Evolutionary conservation across 2,888 invertebrate genomes (phyloP).

Genomic region (Pachymerium ferrugineum): DNA sequence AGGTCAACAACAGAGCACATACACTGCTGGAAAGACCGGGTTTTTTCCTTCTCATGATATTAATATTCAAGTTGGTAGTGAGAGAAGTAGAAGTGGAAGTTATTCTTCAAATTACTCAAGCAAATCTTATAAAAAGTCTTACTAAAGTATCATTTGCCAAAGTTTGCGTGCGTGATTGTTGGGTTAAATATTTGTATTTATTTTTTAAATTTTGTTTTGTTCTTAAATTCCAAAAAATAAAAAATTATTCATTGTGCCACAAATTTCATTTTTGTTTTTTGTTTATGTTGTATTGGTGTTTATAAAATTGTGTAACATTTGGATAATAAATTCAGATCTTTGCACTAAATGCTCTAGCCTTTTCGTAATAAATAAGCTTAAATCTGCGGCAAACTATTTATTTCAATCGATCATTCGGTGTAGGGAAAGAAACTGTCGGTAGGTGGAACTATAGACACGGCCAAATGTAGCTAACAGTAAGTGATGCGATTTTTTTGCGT

Average conservation of each 20-base stretch:
- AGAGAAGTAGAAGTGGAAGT: neutral
- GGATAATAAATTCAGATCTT: too few relatives aligned
- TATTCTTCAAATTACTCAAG: neutral
- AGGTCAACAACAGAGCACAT: neutral
- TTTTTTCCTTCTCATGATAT: conserved; percentile 1
- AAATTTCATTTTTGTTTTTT: too few relatives aligned
- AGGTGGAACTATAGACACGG: too few relatives aligned
- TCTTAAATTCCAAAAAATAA: neutral
- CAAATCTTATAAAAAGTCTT: conserved; percentile 1
- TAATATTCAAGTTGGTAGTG: conserved; percentile 15
- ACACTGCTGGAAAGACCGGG: conserved; percentile 14
- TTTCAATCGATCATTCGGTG: too few relatives aligned
- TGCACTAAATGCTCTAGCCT: too few relatives aligned
- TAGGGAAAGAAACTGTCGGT: too few relatives aligned
- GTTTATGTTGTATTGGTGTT: too few relatives aligned
- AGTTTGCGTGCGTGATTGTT: neutral
- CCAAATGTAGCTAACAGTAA: too few relatives aligned
- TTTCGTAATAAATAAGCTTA: too few relatives aligned
- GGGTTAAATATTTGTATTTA: conserved; percentile 7
- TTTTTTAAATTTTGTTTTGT: neutral
- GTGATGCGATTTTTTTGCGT: too few relatives aligned
- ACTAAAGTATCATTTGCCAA: neutral
- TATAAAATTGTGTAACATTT: too few relatives aligned
- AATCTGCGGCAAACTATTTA: too few relatives aligned
- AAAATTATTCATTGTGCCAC: neutral